phyloP scores from a whole-genome alignment of 2,113 vertebrate genomes.

The Dasyurus viverrinus region DNA sequence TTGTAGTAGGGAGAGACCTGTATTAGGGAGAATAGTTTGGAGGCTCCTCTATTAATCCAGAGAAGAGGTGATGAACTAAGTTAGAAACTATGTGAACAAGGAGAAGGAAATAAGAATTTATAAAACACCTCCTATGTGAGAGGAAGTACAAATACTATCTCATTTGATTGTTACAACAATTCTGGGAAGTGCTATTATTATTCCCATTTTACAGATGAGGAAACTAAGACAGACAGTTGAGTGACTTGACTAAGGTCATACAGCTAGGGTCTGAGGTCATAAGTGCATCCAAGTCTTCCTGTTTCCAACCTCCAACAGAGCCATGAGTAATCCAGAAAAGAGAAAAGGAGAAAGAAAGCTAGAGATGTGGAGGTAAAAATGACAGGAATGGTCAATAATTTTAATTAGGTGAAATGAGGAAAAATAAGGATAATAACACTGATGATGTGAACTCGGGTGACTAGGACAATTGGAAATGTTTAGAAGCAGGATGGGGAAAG shows the following conservation, averaged over 20 bases:
- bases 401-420: neutral
- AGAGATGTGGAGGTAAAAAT: neutral
- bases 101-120: too few species aligned
- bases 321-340: too few species aligned
- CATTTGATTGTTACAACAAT: too few species aligned
- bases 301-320: neutral
- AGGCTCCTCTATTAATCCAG: constrained; percentile 27
- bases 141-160: too few species aligned
- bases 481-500: too few species aligned
- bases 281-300: neutral
- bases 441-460: neutral
- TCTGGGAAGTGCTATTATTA: too few species aligned
- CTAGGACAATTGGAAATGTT: too few species aligned
- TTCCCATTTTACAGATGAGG: neutral
- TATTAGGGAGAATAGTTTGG: constrained; percentile 2
- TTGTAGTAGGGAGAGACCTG: neutral
- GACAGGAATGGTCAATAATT: neutral
- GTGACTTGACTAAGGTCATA: neutral
- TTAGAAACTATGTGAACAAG: too few species aligned
- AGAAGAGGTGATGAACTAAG: neutral
- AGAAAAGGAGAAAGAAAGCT: too few species aligned
- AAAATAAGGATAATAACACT: neutral
- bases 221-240: neutral
- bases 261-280: too few species aligned
- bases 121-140: too few species aligned